Conservation (phyloP, 2,113 vertebrate genomes). For the Lutjanus erythropterus region DNA sequence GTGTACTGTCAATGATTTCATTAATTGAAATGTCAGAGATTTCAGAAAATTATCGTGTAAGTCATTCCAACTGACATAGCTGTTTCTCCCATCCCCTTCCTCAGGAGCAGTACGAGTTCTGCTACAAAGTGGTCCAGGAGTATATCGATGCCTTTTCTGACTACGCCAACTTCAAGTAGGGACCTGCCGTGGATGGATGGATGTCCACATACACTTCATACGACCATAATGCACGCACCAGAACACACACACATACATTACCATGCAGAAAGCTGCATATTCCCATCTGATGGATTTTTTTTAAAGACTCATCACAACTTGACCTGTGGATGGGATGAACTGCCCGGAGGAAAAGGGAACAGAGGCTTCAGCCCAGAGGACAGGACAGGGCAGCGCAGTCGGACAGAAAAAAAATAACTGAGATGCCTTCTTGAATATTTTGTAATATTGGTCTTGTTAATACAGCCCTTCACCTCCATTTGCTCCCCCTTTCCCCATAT, state of each 20-base stretch:
- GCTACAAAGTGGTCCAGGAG: slow-evolving; percentile 99
- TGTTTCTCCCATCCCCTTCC: neutral
- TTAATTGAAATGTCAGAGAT: neutral
- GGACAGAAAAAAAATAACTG: slow-evolving; percentile 77
- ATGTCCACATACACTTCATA: slow-evolving; percentile 46
- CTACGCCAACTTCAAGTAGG: slow-evolving; percentile 99
- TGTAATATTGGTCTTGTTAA: slow-evolving; percentile 99
- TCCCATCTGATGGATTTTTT: slow-evolving; percentile 57
- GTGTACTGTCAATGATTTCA: neutral
- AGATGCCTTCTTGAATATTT: slow-evolving; percentile 99
- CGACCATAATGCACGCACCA: slow-evolving; percentile 48
- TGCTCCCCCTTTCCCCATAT: slow-evolving; percentile 78
- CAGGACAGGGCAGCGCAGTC: slow-evolving; percentile 63
- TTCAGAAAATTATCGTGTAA: neutral
- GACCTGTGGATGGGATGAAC: slow-evolving; percentile 62
- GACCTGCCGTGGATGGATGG: slow-evolving; percentile 40
- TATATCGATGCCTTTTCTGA: slow-evolving; percentile 99
- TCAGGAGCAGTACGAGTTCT: slow-evolving; percentile 99
- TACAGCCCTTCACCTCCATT: slow-evolving; percentile 78
- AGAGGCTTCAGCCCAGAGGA: slow-evolving; percentile 55
- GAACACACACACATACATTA: slow-evolving; percentile 46
- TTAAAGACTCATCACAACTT: slow-evolving; percentile 44
- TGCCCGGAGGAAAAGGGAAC: slow-evolving; percentile 78
- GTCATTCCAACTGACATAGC: neutral
- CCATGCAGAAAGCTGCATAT: slow-evolving; percentile 58